phyloP scores from a whole-genome alignment of 2,113 vertebrate genomes.

The Polypterus bichir region DNA sequence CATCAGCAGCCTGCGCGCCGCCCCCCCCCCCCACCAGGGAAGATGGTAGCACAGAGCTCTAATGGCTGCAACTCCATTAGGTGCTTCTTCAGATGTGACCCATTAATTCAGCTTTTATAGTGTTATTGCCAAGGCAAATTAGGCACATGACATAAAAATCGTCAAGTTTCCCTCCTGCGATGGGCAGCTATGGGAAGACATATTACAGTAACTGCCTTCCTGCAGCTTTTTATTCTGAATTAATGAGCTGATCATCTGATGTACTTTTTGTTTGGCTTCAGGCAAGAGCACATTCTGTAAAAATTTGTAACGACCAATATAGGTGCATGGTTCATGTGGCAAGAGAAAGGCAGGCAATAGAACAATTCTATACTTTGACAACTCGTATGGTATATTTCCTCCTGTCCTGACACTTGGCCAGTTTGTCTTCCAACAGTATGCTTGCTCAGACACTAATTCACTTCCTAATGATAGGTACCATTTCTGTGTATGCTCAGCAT shows the following conservation, averaged over 20 bases:
- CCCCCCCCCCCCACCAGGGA: no score
- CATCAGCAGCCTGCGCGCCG: no score
- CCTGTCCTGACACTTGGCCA: no score
- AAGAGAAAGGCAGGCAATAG: no score
- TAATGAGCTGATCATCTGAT: constrained; percentile 39
- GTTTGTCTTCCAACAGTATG: no score
- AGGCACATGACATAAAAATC: constrained; percentile 41
- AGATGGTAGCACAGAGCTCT: no score
- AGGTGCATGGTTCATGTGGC: no score
- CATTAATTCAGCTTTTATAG: constrained; percentile 18
- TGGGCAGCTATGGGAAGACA: constrained; percentile 35
- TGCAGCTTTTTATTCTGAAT: constrained; percentile 31
- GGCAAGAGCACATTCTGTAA: constrained; percentile 12
- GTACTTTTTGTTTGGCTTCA: constrained; percentile 25
- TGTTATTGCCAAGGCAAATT: constrained; percentile 28
- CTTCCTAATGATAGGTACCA: no score
- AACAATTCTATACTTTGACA: no score
- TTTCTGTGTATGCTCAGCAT: no score
- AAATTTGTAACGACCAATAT: neutral
- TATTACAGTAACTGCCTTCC: constrained; percentile 36
- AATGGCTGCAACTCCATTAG: constrained; percentile 18
- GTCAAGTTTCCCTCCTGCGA: constrained; percentile 24
- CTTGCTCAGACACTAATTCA: no score
- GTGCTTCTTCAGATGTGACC: constrained; percentile 21
- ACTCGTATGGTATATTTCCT: no score